Evolutionary conservation across 2,113 vertebrate genomes (phyloP).

Genomic region (Chaetodon auriga): DNA sequence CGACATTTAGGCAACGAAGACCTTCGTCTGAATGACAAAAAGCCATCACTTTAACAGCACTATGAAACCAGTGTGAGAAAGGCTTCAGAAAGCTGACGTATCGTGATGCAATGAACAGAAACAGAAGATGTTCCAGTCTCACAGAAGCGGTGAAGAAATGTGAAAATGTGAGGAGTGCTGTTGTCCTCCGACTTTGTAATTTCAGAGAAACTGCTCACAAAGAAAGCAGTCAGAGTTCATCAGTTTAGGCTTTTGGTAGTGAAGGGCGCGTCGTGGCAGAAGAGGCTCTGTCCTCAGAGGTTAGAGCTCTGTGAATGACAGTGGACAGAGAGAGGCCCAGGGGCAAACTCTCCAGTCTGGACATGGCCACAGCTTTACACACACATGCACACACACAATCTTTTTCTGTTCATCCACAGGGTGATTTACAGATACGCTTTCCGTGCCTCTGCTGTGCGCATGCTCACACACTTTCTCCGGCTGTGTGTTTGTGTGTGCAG

Average conservation of each 20-base stretch:
- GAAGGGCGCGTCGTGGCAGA: conserved; percentile 25
- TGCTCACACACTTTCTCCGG: conserved; percentile 31
- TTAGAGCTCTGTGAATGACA: conserved; percentile 59
- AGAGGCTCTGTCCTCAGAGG: conserved; percentile 44
- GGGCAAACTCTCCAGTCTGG: conserved; percentile 46
- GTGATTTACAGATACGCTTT: conserved; percentile 45
- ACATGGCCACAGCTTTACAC: conserved; percentile 32
- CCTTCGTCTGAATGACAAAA: not conserved
- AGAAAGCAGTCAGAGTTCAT: conserved; percentile 43
- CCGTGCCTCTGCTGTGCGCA: conserved; percentile 1
- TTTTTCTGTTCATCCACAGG: conserved; percentile 23
- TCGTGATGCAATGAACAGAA: not conserved
- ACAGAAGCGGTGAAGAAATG: not conserved
- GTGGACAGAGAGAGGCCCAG: conserved; percentile 48
- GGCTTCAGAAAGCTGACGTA: not conserved
- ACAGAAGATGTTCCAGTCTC: not conserved
- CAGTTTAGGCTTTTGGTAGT: conserved; percentile 25
- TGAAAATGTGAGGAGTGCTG: not conserved
- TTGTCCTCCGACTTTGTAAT: not conserved
- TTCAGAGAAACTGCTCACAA: conserved; percentile 29
- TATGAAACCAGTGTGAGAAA: no score
- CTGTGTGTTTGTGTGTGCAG: conserved; percentile 13
- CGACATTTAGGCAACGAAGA: not conserved
- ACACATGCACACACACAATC: not conserved
- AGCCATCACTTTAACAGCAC: no score